Evolutionary conservation across 2,888 invertebrate genomes (phyloP).

Genomic region (Agrotis ipsilon): DNA sequence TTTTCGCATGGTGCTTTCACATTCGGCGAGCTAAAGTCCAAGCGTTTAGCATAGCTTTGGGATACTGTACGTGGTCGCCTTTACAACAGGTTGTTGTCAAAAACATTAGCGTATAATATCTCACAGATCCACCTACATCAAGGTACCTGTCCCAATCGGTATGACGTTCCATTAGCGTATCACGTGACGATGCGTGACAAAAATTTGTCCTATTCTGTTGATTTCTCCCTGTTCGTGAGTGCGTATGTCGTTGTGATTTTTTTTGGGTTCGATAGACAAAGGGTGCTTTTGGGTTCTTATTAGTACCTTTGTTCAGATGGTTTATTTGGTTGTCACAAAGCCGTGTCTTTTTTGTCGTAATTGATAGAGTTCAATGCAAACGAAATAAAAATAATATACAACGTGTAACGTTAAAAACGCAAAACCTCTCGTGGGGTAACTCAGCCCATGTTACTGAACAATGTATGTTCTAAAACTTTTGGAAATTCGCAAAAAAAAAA

Average conservation of each 20-base stretch:
- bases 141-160: slow-evolving; percentile 62
- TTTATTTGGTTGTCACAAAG: not conserved
- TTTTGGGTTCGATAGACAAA: not conserved
- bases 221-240: slow-evolving; percentile 29
- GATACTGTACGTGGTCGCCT: not conserved
- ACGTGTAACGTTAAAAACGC: too few relatives aligned
- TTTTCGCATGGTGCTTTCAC: not conserved
- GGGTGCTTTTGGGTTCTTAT: not conserved
- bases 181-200: slow-evolving; percentile 49
- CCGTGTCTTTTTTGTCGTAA: not conserved
- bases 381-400: too few relatives aligned
- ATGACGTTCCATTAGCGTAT: slow-evolving; percentile 70
- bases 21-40: not conserved
- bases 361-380: too few relatives aligned
- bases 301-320: not conserved
- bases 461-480: too few relatives aligned
- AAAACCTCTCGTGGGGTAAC: too few relatives aligned
- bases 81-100: slow-evolving; percentile 61
- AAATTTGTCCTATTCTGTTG: slow-evolving; percentile 43
- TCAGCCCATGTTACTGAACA: too few relatives aligned
- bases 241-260: slow-evolving; percentile 17
- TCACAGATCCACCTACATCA: slow-evolving; percentile 73
- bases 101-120: slow-evolving; percentile 70
- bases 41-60: not conserved
- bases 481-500: too few relatives aligned